Percentiles rank a stretch among this genome's conserved stretches.
Conservation (phyloP, 64 coral and sea anemone species). For the Actinia tenebrosa region DNA sequence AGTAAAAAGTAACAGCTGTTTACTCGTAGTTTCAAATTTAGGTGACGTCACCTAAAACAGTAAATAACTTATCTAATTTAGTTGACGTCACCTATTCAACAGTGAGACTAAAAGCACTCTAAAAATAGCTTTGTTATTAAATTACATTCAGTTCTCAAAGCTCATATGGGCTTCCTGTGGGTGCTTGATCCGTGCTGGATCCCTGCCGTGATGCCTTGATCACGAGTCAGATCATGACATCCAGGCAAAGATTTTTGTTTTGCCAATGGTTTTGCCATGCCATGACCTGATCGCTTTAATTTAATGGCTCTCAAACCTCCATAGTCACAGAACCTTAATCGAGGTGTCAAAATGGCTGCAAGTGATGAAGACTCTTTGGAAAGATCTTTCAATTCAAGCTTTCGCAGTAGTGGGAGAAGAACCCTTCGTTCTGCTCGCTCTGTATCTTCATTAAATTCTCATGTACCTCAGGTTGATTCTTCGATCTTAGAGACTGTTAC, state of each 20-base stretch:
- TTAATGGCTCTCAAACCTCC: not conserved
- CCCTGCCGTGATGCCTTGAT: not conserved
- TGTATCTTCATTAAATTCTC: not conserved
- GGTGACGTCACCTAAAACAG: too few species aligned
- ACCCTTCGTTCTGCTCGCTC: not conserved
- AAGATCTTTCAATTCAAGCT: constrained; percentile 6
- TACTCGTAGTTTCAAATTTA: too few species aligned
- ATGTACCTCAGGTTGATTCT: constrained; percentile 56
- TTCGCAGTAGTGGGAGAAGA: not conserved
- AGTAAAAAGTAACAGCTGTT: too few species aligned
- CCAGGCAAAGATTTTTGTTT: not conserved
- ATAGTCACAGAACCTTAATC: not conserved
- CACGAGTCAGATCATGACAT: not conserved
- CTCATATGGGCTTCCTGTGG: too few species aligned
- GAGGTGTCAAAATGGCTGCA: not conserved
- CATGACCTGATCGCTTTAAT: not conserved
- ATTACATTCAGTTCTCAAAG: too few species aligned
- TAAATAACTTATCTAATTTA: too few species aligned
- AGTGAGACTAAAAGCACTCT: too few species aligned
- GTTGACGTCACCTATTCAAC: too few species aligned
- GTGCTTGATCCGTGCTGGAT: not conserved
- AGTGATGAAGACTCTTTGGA: not conserved
- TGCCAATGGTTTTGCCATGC: not conserved
- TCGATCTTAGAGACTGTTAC: constrained; percentile 70
- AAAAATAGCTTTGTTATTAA: too few species aligned